Base-by-base conservation (phyloP, 2,888 invertebrate genomes). In the Sinopyrophorus schimmeli region DNA sequence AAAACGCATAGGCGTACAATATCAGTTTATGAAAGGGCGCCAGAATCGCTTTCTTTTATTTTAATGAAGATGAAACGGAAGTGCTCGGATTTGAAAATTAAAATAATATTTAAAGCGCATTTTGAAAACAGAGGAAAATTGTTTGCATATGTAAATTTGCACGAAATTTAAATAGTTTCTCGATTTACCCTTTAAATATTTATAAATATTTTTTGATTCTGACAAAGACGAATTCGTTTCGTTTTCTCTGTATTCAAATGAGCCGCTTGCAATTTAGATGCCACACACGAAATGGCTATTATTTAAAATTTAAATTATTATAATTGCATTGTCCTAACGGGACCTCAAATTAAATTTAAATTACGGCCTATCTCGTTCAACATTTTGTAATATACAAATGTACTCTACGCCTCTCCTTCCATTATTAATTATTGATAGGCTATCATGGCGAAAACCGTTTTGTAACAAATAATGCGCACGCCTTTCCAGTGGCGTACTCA, bases 261-360 rank as follows among this genome's bases (percentile, higher is more conserved):
- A 34, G 32, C 38, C 23, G 35, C 31, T 40, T 41, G 40, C 30
- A 39, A 44, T 35, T 44, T 34, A 37, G 23, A 38, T 47, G 39
- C 38, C 38, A 30, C 47, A 47, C 47, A 47, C 47, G 40, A 28
- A 40, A 28, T 21, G 28, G 34, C 34, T 12, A 27, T 40, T 41
- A 47, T 47, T 47, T 47, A 47, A 47, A 47, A 31, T 47, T 47
- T 47, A 47, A 41, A 47, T 47, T 47, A 47, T 47, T 47, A 26
- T 47, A 47, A 47, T 47, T 47, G 28, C 38, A 12, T 47, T 21
- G 40, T 30, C 40, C 40, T 53, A 53, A 53, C 47, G 43, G 53
- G 20, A 37, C 18, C 39, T 17, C 18, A 32, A 41, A 34, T 52
- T 47, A 42, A 52, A 52, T 47, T 52, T 52, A 41, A 47, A 52